These are phyloP conservation scores for Chaetophractus vellerosus DNA, from an alignment of 2,797 vertebrate genomes.

Conservation along the genomic window DNA sequence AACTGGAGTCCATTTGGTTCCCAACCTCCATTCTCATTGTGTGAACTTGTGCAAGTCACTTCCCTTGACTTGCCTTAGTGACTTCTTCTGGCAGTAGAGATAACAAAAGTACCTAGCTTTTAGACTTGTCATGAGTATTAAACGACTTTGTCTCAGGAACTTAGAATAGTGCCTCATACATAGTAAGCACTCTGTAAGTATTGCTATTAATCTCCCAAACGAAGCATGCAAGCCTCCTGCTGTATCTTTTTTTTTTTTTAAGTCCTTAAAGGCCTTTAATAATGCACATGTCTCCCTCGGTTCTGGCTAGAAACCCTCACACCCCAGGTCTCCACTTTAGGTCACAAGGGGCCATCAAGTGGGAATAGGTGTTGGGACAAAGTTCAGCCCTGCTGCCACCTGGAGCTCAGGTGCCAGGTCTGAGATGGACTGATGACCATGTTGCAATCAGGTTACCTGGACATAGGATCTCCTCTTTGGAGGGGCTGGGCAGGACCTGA, in stretches of 20 bases:
- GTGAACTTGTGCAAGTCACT: background rate
- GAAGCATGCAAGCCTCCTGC: background rate
- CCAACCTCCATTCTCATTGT: background rate
- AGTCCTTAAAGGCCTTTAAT: constrained; percentile 74
- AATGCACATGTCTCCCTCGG: background rate
- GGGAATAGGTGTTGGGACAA: background rate
- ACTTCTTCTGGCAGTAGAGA: background rate
- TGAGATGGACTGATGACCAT: background rate
- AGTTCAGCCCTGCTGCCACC: background rate
- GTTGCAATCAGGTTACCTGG: background rate
- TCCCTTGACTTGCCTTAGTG: background rate
- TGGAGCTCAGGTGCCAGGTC: background rate
- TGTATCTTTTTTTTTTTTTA: background rate
- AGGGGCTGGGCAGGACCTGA: background rate
- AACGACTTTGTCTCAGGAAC: background rate
- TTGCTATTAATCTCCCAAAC: background rate
- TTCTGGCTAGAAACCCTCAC: background rate
- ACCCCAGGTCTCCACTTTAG: background rate
- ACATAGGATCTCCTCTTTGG: background rate
- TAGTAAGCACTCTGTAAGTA: background rate
- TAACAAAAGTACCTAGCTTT: background rate
- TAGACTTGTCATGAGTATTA: background rate
- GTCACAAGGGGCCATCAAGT: background rate
- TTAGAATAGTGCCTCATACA: background rate
- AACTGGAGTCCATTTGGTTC: background rate